Conservation (phyloP, 1,140 invertebrate species). For the Battus philenor region DNA sequence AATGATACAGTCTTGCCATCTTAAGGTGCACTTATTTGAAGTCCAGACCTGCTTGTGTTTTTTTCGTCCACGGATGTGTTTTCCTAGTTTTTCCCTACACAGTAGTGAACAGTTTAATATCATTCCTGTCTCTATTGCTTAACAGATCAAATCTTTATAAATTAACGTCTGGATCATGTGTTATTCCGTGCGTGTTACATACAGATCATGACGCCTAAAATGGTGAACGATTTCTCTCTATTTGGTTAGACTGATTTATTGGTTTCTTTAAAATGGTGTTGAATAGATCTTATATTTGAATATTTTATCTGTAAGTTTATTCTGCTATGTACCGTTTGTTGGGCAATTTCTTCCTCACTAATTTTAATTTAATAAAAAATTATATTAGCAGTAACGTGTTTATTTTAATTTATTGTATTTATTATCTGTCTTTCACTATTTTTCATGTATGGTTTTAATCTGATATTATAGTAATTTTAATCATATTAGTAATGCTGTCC, state of each 20-base stretch:
- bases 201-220: conserved; percentile 30
- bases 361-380: too few relatives aligned
- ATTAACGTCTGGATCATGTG: conserved; percentile 32
- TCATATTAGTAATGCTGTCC: too few relatives aligned
- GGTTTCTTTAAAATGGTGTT: conserved; percentile 47
- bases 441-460: too few relatives aligned
- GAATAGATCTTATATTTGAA: conserved; percentile 53
- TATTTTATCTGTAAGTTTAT: conserved; percentile 22
- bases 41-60: background rate
- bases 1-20: conserved; percentile 1
- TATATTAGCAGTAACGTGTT: too few relatives aligned
- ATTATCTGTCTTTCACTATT: too few relatives aligned
- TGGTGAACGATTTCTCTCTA: conserved; percentile 37
- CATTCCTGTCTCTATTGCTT: conserved; percentile 22
- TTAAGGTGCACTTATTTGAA: background rate
- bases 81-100: conserved; percentile 23
- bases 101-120: conserved; percentile 21
- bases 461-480: too few relatives aligned
- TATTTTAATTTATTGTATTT: too few relatives aligned
- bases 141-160: conserved; percentile 44
- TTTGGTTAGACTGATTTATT: conserved; percentile 61
- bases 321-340: conserved; percentile 29
- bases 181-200: conserved; percentile 44
- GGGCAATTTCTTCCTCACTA: too few relatives aligned
- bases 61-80: conserved; percentile 19